Evolutionary conservation across 35 echinoderm and acorn worm species (phyloP).

Genomic region (Lytechinus pictus): DNA sequence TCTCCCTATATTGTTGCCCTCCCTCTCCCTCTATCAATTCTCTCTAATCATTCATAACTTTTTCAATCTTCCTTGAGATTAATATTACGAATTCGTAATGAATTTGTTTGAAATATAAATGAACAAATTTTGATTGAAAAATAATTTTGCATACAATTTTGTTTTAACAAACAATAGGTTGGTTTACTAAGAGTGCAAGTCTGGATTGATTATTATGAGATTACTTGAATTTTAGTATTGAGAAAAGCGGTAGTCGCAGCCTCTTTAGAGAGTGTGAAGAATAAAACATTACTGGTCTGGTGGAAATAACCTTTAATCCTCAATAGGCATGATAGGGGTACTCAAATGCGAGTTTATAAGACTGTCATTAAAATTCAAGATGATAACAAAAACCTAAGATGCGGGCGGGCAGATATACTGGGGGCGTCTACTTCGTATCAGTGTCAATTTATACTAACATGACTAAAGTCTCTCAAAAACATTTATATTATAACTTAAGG

Average conservation of each 20-base stretch:
- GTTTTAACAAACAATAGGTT: no score
- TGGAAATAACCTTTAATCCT: neutral
- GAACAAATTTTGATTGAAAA: no score
- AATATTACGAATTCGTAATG: no score
- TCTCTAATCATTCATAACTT: neutral
- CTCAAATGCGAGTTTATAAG: neutral
- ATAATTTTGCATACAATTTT: no score
- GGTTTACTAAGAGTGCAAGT: no score
- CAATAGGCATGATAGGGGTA: neutral
- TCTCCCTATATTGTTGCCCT: neutral
- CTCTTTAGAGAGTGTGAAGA: neutral
- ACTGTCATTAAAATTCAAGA: neutral
- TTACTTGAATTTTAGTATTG: no score
- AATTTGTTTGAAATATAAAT: no score
- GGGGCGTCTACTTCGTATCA: neutral
- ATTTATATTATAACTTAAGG: neutral
- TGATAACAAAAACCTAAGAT: neutral
- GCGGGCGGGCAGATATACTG: neutral
- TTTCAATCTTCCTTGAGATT: neutral
- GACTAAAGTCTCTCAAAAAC: neutral
- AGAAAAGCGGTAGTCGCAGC: no score
- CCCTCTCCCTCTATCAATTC: neutral
- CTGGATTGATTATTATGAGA: no score
- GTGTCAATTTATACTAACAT: neutral
- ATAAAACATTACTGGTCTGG: neutral